Evolutionary conservation across 2,888 invertebrate genomes (phyloP).

Genomic region (Altica lythri): DNA sequence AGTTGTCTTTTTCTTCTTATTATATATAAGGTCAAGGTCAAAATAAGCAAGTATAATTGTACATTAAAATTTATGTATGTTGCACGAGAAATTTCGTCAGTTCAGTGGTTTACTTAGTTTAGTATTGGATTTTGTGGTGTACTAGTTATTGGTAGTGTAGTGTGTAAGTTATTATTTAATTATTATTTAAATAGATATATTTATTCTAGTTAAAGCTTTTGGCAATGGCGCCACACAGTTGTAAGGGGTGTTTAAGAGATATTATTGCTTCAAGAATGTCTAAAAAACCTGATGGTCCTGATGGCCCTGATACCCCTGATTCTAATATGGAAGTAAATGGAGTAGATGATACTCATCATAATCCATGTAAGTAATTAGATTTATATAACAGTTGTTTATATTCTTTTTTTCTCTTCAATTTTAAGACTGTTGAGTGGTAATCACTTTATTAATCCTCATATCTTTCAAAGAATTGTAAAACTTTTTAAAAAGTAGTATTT

Average conservation of each 20-base stretch:
- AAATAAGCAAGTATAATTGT: slow-evolving; percentile 14
- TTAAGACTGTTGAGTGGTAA: background rate
- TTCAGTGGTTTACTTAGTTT: slow-evolving; percentile 6
- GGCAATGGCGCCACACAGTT: slow-evolving; percentile 60
- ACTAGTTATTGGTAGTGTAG: background rate
- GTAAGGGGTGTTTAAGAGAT: slow-evolving; percentile 58
- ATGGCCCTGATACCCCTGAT: too few species aligned
- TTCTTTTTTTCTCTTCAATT: background rate
- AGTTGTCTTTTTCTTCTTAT: slow-evolving; percentile 4
- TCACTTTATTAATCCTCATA: too few species aligned
- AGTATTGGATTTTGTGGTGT: background rate
- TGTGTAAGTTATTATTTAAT: slow-evolving; percentile 1
- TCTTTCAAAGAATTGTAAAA: too few species aligned
- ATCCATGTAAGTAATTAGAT: slow-evolving; percentile 49
- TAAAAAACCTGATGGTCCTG: slow-evolving; percentile 40
- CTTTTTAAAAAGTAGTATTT: too few species aligned
- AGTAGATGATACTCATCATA: slow-evolving; percentile 43
- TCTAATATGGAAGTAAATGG: slow-evolving; percentile 48
- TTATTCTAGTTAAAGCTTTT: slow-evolving; percentile 21
- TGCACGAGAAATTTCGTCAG: too few species aligned
- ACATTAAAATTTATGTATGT: slow-evolving; percentile 4
- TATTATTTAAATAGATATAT: background rate
- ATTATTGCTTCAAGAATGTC: slow-evolving; percentile 50
- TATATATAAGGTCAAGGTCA: slow-evolving; percentile 29
- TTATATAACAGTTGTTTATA: background rate